Evolutionary conservation across 2,888 invertebrate genomes (phyloP), one percentile per base, ranked within the genome.

Genomic region (Drosophila paracracens): DNA sequence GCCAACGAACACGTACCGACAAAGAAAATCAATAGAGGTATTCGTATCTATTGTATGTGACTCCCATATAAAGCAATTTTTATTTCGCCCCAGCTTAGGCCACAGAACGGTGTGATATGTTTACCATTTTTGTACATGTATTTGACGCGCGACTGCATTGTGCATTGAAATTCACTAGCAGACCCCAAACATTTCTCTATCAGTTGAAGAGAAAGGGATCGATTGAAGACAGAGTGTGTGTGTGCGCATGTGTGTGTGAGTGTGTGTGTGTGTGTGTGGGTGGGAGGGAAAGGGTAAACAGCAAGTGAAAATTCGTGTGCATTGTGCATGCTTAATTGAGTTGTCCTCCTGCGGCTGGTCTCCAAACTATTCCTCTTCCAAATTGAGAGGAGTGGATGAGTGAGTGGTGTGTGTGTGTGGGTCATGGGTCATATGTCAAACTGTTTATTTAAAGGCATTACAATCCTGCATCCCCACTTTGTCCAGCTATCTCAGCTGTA

Each of bases 301-400:
- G 66, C 68, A 65, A 77, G 73, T 68, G 73, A 83, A 86, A 82
- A 78, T 88, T 86, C 71, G 89, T 84, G 87, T 88, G 87, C 89
- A 84, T 88, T 83, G 87, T 86, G 89, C 81, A 84, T 88, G 83
- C 83, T 88, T 83, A 88, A 88, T 83, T 83, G 89, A 83, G 87
- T 88, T 83, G 83, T 83, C 62, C 66, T 70, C 60, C 64, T 70
- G 62, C 53, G 62, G 52, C 70, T 54, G 50, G 50, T 66, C 51
- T 62, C 50, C 61, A 56, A 65, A 73, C 53, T 53, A 59, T 52
- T 61, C 60, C 62, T 61, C 50, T 58, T 67, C 56, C 56, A 46
- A 61, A 51, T 31, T 58, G 46, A n/a, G 46, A n/a, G 29, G 33
- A 11, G 52, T 43, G 46, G 65, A 68, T 31, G 31, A 10, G 10